Percentiles rank a stretch among this genome's conserved stretches.
These are phyloP conservation scores for Gobiocypris rarus DNA, from an alignment of 2,113 vertebrate genomes.

Conservation along the genomic window DNA sequence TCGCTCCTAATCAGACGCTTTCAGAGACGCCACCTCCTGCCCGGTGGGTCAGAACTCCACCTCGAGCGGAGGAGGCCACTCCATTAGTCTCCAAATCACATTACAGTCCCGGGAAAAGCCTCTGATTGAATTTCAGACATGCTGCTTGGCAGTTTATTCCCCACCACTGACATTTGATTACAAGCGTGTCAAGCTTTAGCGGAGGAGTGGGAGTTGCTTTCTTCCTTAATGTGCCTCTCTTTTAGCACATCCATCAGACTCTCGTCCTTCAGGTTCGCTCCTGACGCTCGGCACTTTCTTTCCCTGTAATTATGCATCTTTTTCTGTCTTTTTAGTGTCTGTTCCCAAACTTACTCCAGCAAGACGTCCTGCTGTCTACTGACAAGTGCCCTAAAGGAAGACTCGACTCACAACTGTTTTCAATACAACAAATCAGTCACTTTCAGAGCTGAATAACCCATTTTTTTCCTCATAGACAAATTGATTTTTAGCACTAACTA, in stretches of 20 bases:
- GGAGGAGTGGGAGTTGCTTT: slow-evolving; percentile 28
- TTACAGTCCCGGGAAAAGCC: slow-evolving; percentile 40
- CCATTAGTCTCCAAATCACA: slow-evolving; percentile 52
- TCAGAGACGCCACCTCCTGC: background rate
- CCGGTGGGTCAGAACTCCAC: background rate
- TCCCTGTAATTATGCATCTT: background rate
- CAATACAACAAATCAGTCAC: too few relatives aligned
- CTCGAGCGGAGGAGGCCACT: slow-evolving; percentile 5
- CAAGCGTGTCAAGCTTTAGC: slow-evolving; percentile 1
- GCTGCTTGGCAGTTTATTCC: slow-evolving; percentile 34
- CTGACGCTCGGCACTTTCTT: background rate
- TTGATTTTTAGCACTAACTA: too few relatives aligned
- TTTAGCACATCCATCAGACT: slow-evolving; percentile 11
- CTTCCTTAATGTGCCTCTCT: slow-evolving; percentile 4
- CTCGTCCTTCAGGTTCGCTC: slow-evolving; percentile 9
- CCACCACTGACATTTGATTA: slow-evolving; percentile 53
- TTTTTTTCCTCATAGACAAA: too few relatives aligned
- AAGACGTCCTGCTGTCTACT: background rate
- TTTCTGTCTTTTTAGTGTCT: background rate
- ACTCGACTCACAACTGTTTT: too few relatives aligned
- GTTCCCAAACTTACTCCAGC: background rate
- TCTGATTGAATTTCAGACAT: slow-evolving; percentile 50
- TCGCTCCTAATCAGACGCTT: slow-evolving; percentile 44
- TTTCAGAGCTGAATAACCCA: too few relatives aligned
- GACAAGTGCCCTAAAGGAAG: too few relatives aligned